Base-by-base conservation (phyloP, 92 coral and sea anemone genomes). In the Epizoanthus illoricatus region DNA sequence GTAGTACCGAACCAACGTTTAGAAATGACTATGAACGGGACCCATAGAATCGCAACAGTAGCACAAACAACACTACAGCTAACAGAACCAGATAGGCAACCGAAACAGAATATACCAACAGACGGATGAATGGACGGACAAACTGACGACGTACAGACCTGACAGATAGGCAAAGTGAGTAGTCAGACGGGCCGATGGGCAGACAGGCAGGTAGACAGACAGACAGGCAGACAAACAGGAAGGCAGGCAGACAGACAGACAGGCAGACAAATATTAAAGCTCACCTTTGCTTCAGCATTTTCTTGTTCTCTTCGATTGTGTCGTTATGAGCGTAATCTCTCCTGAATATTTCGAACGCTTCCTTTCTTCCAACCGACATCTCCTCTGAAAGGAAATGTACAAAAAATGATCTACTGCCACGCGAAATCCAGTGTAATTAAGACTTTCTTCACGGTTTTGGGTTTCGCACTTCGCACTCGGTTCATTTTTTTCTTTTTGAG, bases 341-440 rank as follows among this genome's bases (percentile, higher is more conserved):
- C 43, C 94, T 90, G 63, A 95, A 95, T 39, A 94, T 91, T 75
- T 93, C 98, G 76, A 95, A 95, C 19, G 98, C 98, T 85, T 95
- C 98, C 65, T 94, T 94, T 39, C 98, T 90, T 12, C 98, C 98
- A 33, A 86, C 96, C 6, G 98, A 95, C 98, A 95, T 95, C 80
- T 93, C 98, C 88, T 95, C 98, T 95, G 69, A 21, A 39, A 24
- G 57, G 21, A 61, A 63, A 75, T 15, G 36, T 1, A 68, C 23
- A 71, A 57, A 9, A 71, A 24, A 54, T 24, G 20, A 54, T 62
- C 21, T 9, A 55, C 24, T 28, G 11, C 41, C 2, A 66, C 64
- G 17, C 24, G 36, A n/a, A 58, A 36, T 12, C 63, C 3, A 21
- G 64, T 9, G 2, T 17, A 6, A 47, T 1, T 28, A 0, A 0